phyloP scores from a whole-genome alignment of 2,113 vertebrate genomes.

The human region DNA sequence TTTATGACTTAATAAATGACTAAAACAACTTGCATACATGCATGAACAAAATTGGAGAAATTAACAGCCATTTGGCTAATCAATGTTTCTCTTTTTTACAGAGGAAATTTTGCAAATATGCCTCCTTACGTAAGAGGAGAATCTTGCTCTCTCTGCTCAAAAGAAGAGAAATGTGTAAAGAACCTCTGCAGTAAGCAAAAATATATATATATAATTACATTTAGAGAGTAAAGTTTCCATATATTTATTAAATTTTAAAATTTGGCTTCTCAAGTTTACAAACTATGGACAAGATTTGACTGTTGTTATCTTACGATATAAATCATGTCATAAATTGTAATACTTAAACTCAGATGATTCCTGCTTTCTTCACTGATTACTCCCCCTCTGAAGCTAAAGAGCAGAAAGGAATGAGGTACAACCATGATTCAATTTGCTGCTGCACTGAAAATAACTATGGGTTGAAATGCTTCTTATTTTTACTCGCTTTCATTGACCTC shows the following conservation, averaged over 20 bases:
- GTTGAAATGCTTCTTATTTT: neutral
- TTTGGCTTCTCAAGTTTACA: neutral
- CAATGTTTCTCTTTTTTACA: slow-evolving; percentile 40
- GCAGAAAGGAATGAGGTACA: neutral
- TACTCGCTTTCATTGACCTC: neutral
- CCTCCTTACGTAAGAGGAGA: slow-evolving; percentile 71
- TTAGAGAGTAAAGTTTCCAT: neutral
- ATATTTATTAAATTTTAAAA: neutral
- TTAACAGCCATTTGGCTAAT: neutral
- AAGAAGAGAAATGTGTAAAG: slow-evolving; percentile 68
- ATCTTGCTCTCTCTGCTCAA: slow-evolving; percentile 77
- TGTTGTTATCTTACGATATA: neutral
- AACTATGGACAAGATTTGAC: neutral
- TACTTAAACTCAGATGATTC: neutral
- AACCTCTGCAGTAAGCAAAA: slow-evolving; percentile 85
- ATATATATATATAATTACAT: neutral
- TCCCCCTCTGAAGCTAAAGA: neutral
- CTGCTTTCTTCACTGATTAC: neutral
- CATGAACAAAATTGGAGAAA: neutral
- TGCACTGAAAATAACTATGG: neutral
- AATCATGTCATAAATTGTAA: neutral
- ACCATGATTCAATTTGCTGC: neutral
- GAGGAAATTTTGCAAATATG: neutral
- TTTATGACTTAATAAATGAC: neutral
- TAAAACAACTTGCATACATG: neutral